phyloP scores from a whole-genome alignment of 1,140 invertebrate genomes.

The Drosophila serrata region DNA sequence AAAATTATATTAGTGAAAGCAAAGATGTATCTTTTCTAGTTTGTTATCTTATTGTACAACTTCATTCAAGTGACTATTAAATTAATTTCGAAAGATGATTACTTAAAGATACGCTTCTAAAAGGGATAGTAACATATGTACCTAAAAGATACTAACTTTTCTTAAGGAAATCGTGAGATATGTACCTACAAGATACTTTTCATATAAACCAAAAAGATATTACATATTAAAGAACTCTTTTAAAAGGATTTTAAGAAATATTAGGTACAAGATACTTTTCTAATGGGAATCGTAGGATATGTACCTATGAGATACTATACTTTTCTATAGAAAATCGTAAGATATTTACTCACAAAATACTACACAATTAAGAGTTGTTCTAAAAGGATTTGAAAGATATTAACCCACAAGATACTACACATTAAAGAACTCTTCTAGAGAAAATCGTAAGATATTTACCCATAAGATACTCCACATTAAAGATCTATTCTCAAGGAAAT shows the following conservation, averaged over 20 bases:
- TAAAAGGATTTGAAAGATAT: neutral
- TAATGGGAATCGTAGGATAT: neutral
- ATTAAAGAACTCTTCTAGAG: conserved; percentile 4
- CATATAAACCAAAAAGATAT: too few species aligned
- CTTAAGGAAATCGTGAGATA: neutral
- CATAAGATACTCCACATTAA: neutral
- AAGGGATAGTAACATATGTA: neutral
- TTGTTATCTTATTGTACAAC: neutral
- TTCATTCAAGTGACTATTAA: neutral
- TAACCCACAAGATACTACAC: neutral
- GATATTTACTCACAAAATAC: neutral
- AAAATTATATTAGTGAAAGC: neutral
- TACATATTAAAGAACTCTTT: too few species aligned
- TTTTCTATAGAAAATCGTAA: neutral
- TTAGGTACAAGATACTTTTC: neutral
- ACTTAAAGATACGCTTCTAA: too few species aligned
- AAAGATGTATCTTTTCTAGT: neutral
- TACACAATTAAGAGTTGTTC: too few species aligned
- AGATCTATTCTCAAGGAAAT: conserved; percentile 12
- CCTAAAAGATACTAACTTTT: neutral
- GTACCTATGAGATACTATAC: neutral
- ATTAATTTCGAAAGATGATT: too few species aligned
- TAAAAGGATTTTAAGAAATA: too few species aligned
- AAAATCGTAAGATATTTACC: neutral
- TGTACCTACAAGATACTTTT: too few species aligned